Evolutionary conservation across 2,113 vertebrate genomes (phyloP), one percentile per base, ranked within the genome.

Genomic region (Conger conger): DNA sequence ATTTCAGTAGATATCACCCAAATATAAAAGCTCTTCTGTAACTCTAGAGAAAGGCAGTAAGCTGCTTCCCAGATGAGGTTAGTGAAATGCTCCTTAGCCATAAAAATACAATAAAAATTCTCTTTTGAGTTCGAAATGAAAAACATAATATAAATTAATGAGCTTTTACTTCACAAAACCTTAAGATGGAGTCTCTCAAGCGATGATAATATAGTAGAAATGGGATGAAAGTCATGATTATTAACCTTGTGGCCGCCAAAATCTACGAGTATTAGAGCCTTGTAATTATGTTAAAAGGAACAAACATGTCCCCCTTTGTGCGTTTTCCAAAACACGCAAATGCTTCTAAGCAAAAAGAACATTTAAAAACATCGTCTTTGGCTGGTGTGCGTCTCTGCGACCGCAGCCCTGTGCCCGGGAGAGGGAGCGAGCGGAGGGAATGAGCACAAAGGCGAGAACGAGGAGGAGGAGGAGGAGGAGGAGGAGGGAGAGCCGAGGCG

Each of bases 401-500:
- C 63, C 82, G 80, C 54, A 17, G 81, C 40, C 81, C 45, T 63
- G 77, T 76, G 79, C 73, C 76, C 30, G 50, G 40, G 36, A 42
- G 40, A 42, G n/a, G n/a, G n/a, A n/a, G 40, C 4, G 40, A 9
- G 40, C 4, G 40, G 8, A 42, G 3, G 40, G 40, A 9, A 0
- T 50, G 11, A 1, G 45, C n/a, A n/a, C n/a, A n/a, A n/a, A n/a
- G 7, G 45, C 9, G 45, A 13, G 45, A 1, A 0, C 0, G 45
- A 50, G 8, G 40, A 8, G 40, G n/a, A n/a, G n/a, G n/a, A n/a
- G n/a, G 80, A 80, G 80, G 78, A 82, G 83, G 73, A 30, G 20
- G 1, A 77, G 79, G 15, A 17, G n/a, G 73, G 16, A 83, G 77
- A 86, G 40, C 85, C 83, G 82, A 86, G n/a, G 36, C 38, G 54